Base-by-base conservation (phyloP, 2,888 invertebrate species). In the Agrochola lychnidis region DNA sequence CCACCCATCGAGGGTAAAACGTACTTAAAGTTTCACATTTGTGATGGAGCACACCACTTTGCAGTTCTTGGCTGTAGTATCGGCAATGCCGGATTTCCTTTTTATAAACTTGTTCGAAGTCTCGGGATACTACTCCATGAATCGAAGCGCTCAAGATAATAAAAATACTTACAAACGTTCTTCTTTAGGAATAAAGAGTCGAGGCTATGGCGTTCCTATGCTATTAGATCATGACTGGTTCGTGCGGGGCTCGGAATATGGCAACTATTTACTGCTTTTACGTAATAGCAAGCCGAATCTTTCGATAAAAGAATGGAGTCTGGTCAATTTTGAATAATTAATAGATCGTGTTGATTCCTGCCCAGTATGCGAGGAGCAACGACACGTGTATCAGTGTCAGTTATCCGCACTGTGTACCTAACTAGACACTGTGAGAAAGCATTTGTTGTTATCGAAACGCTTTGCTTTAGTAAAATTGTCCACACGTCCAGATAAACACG, bases 1-100 rank as follows among this genome's bases (percentile, higher is more conserved):
- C 87, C 85, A 87, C 84, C 89, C 81, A 85, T 86, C 81, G 82
- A 80, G 86, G 83, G 85, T 86, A 85, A 86, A 87, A 86, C 45
- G 82, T 86, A 78, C 84, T 85, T 82, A 76, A 83, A 82, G 79
- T 87, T 87, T 81, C 76, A 79, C 76, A 79, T 79, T 81, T 71
- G 67, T 76, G 71, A 79, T 80, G 69, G 79, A 78, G 81, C 74
- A 78, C 64, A 76, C 68, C 69, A 86, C 69, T 84, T 80, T 45
- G 68, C 70, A 73, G 68, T 70, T 73, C 59, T 81, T 84, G 48
- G 59, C 51, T 70, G 22, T 51, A 25, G 45, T 74, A 86, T 83
- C 70, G 71, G 59, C 62, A 42, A 71, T 78, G 74, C 74, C 70
- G 57, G 42, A 64, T 80, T 71, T 69, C 66, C 66, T 71, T 73